These are phyloP conservation scores for Hylaeus anthracinus DNA, from an alignment of 1,140 invertebrate genomes.

Conservation along the genomic window DNA sequence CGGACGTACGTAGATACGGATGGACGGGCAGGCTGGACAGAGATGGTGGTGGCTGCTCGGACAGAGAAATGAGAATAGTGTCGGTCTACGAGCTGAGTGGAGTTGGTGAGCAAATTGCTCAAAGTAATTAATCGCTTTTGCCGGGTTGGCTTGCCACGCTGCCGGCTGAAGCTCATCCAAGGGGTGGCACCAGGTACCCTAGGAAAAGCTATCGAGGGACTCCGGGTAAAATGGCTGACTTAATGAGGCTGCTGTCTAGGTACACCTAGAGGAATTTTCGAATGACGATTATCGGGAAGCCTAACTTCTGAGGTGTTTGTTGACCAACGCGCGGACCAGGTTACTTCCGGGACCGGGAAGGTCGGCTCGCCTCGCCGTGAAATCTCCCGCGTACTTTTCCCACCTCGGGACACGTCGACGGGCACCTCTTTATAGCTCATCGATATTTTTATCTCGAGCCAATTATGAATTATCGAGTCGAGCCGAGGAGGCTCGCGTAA, in stretches of 20 bases:
- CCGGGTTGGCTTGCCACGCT: slow-evolving; percentile 75
- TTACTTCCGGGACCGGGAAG: not conserved
- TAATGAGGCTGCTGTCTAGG: slow-evolving; percentile 53
- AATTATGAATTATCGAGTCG: not conserved
- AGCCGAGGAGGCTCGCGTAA: no score
- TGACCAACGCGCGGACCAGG: not conserved
- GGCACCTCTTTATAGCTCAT: no score
- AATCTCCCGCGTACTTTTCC: not conserved
- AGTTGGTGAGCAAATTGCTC: slow-evolving; percentile 80
- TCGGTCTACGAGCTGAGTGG: slow-evolving; percentile 78
- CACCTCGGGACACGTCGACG: no score
- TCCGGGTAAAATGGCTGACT: slow-evolving; percentile 66
- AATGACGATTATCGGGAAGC: slow-evolving; percentile 43
- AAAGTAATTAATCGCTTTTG: slow-evolving; percentile 80
- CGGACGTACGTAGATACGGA: slow-evolving; percentile 57
- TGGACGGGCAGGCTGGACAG: slow-evolving; percentile 52
- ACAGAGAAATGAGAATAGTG: slow-evolving; percentile 79
- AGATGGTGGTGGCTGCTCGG: slow-evolving; percentile 60
- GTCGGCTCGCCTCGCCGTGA: not conserved
- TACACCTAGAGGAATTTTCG: slow-evolving; percentile 49
- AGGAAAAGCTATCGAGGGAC: slow-evolving; percentile 67
- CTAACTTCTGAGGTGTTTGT: slow-evolving; percentile 16
- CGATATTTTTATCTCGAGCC: no score
- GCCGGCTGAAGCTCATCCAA: slow-evolving; percentile 74
- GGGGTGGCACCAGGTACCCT: slow-evolving; percentile 73